Conservation (phyloP, 1,140 invertebrate species). For the Ganaspis sp. region DNA sequence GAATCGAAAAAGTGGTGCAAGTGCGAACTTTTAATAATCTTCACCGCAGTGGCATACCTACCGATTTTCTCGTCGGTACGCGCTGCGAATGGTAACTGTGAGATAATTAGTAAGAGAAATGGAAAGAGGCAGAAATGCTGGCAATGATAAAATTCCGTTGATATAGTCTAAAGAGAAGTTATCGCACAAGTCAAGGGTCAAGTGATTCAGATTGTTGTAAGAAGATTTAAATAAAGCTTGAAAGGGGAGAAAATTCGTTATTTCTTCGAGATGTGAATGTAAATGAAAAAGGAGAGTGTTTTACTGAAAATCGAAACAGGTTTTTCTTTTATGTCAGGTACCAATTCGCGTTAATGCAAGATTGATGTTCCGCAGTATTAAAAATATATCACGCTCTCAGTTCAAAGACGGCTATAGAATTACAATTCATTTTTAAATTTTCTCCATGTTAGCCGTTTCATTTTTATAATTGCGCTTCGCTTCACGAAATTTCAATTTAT, state of each 20-base stretch:
- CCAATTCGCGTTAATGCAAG: slow-evolving; percentile 56
- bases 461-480: neutral
- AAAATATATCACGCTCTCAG: slow-evolving; percentile 62
- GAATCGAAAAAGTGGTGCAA: slow-evolving; percentile 41
- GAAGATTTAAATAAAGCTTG: slow-evolving; percentile 24
- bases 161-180: neutral
- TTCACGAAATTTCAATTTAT: neutral
- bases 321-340: neutral
- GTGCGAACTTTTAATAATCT: slow-evolving; percentile 59
- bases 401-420: slow-evolving; percentile 52
- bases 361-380: slow-evolving; percentile 63
- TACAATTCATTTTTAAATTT: slow-evolving; percentile 61
- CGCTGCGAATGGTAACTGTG: slow-evolving; percentile 42
- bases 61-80: slow-evolving; percentile 39
- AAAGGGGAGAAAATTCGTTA: slow-evolving; percentile 30
- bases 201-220: neutral
- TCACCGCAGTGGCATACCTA: slow-evolving; percentile 34
- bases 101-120: slow-evolving; percentile 48
- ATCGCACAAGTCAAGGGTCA: neutral
- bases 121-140: slow-evolving; percentile 5
- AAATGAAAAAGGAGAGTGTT: neutral
- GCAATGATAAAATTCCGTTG: slow-evolving; percentile 15
- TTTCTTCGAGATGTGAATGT: neutral
- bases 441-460: slow-evolving; percentile 52
- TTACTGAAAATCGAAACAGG: neutral